Evolutionary conservation across 2,113 vertebrate species (phyloP), one percentile per base, ranked within the genome.

Genomic region (Gobio gobio): DNA sequence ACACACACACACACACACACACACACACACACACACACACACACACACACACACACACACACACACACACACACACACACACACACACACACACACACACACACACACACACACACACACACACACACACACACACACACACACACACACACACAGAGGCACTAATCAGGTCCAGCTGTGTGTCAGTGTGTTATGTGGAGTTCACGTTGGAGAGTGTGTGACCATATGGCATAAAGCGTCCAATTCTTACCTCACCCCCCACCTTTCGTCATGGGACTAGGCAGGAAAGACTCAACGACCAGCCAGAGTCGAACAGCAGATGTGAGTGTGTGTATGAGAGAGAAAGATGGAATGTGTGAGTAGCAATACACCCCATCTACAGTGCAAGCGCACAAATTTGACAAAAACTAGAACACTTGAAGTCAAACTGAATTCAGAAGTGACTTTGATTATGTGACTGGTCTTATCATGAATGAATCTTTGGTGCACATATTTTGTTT

Each of bases 141-240:
- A 59, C 49, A 56, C 54, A 78, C 56, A 79, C 40, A 64, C 14
- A 64, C 9, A 80, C 59, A 29, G 0, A 77, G 3, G 40, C 43
- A 49, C 64, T 94, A 94, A 94, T 91, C 89, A 93, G 86, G 87
- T 91, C 93, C 93, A 93, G 93, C 91, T 93, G 94, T 93, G 89
- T 92, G 91, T 92, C 91, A 85, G 88, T 91, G 91, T 88, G 88
- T 92, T 92, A 92, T 92, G 91, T 92, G 90, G 89, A 83, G 88
- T 88, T 84, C 91, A 88, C 90, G 89, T 94, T 91, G 92, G 84
- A 85, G 88, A 90, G 90, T 88, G 87, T 90, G 88, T 90, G 88
- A 88, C 93, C 92, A 92, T 90, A 93, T 93, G 93, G 90, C 88
- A 90, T 87, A 86, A 89, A 77, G 58, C 83, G 85, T 92, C 90